Evolutionary conservation across 2,113 vertebrate species (phyloP).

Genomic region (Brienomyrus brachyistius): DNA sequence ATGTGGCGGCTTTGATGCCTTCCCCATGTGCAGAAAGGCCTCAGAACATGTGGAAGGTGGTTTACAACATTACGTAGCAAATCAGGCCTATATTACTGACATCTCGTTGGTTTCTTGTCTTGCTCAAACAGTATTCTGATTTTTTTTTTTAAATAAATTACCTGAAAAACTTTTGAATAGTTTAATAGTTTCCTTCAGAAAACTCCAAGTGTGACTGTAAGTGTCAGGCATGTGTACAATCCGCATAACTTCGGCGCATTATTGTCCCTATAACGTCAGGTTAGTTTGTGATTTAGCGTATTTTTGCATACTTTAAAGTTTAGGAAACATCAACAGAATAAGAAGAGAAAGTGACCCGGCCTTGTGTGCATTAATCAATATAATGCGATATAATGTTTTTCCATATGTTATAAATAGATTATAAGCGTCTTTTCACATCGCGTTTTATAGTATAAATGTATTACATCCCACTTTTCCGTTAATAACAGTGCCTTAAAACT

Average conservation of each 20-base stretch:
- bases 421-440: not conserved
- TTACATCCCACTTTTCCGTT: not conserved
- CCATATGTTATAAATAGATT: not conserved
- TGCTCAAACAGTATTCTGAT: slow-evolving; percentile 20
- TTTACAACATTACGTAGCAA: slow-evolving; percentile 21
- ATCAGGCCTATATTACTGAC: slow-evolving; percentile 32
- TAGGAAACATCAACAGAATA: not conserved
- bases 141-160: slow-evolving; percentile 28
- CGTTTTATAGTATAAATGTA: not conserved
- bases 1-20: slow-evolving; percentile 23
- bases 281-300: not conserved
- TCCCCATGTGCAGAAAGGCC: slow-evolving; percentile 10
- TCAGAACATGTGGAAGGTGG: slow-evolving; percentile 5
- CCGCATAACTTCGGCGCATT: not conserved
- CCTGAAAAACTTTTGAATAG: slow-evolving; percentile 25
- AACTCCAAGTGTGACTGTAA: not conserved
- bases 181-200: slow-evolving; percentile 29
- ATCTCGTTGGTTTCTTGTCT: not conserved
- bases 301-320: not conserved
- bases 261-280: not conserved
- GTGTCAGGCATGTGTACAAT: not conserved
- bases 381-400: not conserved
- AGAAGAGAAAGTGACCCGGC: not conserved
- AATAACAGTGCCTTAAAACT: not conserved
- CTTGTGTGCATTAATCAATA: not conserved